Percentiles rank a stretch among this genome's conserved stretches.
phyloP scores from a whole-genome alignment of 2,113 vertebrate species.

The Corvus cornix region DNA sequence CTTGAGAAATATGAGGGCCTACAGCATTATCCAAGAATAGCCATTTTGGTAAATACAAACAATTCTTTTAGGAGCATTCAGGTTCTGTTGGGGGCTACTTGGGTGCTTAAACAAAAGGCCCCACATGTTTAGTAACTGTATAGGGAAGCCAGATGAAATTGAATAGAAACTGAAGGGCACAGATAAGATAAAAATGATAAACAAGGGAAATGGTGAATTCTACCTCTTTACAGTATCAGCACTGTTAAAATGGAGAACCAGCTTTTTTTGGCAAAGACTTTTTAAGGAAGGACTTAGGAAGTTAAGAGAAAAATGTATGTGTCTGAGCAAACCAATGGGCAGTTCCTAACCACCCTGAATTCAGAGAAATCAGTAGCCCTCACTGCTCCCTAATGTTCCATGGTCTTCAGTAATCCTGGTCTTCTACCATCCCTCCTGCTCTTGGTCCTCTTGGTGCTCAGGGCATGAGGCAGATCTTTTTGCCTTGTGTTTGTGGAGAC shows the following conservation, averaged over 20 bases:
- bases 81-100: neutral
- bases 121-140: neutral
- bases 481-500: neutral
- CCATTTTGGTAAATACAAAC: neutral
- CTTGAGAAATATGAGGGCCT: neutral
- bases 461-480: neutral
- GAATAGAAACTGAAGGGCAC: neutral
- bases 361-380: neutral
- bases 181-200: neutral
- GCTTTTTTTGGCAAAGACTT: neutral
- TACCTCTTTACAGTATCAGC: neutral
- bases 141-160: neutral
- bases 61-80: neutral
- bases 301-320: rapidly evolving
- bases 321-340: neutral
- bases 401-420: neutral
- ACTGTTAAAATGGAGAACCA: neutral
- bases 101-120: neutral
- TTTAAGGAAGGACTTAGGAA: neutral
- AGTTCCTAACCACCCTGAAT: neutral
- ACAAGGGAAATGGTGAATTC: neutral
- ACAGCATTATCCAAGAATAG: neutral
- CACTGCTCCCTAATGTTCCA: neutral
- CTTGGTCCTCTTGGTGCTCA: neutral
- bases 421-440: neutral